Evolutionary conservation across 1,140 invertebrate genomes (phyloP), one percentile per base, ranked within the genome.

Genomic region (Caerostris darwini): DNA sequence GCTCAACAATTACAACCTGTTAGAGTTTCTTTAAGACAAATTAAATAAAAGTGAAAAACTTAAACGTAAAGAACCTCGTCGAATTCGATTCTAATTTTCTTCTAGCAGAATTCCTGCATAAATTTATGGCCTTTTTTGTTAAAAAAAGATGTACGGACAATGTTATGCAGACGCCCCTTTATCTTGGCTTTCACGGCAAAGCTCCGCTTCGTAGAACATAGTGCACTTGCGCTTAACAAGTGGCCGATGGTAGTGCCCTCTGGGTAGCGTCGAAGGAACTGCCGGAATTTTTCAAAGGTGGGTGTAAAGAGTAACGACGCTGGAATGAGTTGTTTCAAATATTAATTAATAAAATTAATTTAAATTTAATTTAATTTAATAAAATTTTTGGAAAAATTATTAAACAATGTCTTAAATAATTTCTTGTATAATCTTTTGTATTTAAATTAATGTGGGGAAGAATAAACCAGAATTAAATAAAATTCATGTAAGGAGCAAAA

Each of bases 191-290:
- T 53, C 17, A 34, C 61, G 8, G 57, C 87, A 69, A 69, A 53
- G 87, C 64, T 56, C 7, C n/a, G 54, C 19, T 77, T 56, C 69
- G 19, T 77, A 34, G 64, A 54, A 54, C 64, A 71, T 50, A 56
- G 56, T 90, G 89, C 89, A 90, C 89, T 90, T 90, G 89, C 89
- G 89, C 67, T 81, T 89, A 90, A 90, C 89, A 90, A 90, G 89
- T 90, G 89, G 89, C 69, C 89, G 89, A 77, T 58, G n/a, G 10
- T 12, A 81, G 89, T 69, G 89, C 69, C 89, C 14, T 59, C 67
- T 53, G 50, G 50, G 61, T 54, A n/a, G 85, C 56, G 85, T 8
- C 14, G 87, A 53, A 69, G 14, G 59, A 69, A 54, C 8, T 87
- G 10, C 56, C 19, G 0, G 58, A 61, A n/a, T 87, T 87, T 61